Evolutionary conservation across 2,888 invertebrate species (phyloP), one percentile per base, ranked within the genome.

Genomic region (Mamestra brassicae): DNA sequence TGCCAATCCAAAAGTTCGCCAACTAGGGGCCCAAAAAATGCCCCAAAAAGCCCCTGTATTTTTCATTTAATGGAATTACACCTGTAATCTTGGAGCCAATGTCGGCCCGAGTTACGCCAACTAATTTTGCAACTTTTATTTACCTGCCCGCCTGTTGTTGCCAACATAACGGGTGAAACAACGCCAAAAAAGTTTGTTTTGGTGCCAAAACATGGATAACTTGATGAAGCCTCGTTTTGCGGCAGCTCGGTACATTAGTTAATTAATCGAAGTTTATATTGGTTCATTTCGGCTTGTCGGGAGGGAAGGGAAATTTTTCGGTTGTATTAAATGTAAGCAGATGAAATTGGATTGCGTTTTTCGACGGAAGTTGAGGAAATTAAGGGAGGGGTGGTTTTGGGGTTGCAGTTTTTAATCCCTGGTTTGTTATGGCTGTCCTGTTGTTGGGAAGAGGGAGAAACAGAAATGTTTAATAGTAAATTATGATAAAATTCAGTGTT

Each of bases 41-140:
- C 65, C 57, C 36, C 66, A 63, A 83, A 72, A 71, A 11, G 58
- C 13, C 1, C 26, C 54, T 57, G 78, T 70, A 72, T 87, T 78
- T 87, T 87, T 80, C 74, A 76, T 85, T 74, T 80, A 85, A 85
- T 73, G 52, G 78, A 75, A 85, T 85, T 80, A 87, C 83, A 85
- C 63, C 85, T 76, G 78, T 87, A 86, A 86, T 86, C 88, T 84
- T 79, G 66, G 71, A 61, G 71, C 76, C 78, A 47, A 78, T 71
- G 87, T 76, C 17, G 84, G 74, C 36, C 74, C 36, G 70, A 80
- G 86, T 86, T 86, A 61, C 72, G 69, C 76, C 66, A 84, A 86
- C 84, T 86, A 86, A 86, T 86, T 86, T 81, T 42, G 74, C 70
- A 87, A 86, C 86, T 86, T 86, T 86, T 86, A 86, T 87, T 80